phyloP scores from a whole-genome alignment of 2,113 vertebrate genomes.

The Columbina picui region DNA sequence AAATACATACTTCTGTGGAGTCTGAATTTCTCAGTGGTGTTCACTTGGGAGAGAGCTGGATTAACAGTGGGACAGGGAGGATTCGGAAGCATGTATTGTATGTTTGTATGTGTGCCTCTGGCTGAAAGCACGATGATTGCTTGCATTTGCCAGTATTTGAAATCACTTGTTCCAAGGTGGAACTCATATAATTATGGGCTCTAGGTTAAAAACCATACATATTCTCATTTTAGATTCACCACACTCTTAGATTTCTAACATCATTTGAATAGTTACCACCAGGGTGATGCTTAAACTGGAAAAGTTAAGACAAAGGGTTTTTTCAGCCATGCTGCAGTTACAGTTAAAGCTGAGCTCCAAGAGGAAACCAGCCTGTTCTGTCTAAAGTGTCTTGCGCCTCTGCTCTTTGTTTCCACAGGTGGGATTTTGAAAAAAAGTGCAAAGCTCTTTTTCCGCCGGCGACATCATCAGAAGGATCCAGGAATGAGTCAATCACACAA shows the following conservation, averaged over 20 bases:
- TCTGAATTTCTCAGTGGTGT: not conserved
- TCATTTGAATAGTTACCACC: not conserved
- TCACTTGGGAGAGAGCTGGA: not conserved
- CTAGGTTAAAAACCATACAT: not conserved
- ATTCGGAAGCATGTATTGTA: not conserved
- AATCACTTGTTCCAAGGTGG: not conserved
- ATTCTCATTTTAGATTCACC: not conserved
- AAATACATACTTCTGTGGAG: not conserved
- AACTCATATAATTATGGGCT: not conserved
- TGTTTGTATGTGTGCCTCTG: not conserved
- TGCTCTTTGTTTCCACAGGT: conserved; percentile 72
- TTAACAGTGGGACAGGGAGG: not conserved
- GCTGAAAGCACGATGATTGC: not conserved
- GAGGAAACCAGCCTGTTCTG: not conserved
- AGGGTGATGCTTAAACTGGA: not conserved
- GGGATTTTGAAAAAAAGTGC: conserved; percentile 89
- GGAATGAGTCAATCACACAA: conserved; percentile 98
- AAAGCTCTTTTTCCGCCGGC: conserved; percentile 92
- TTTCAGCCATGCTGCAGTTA: not conserved
- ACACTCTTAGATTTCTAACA: not conserved
- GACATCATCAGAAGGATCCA: conserved; percentile 92
- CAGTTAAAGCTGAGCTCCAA: not conserved
- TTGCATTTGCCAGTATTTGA: not conserved
- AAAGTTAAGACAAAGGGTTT: not conserved
- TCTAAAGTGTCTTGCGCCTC: conserved; percentile 2